Conservation (phyloP, 1,140 invertebrate species). For the Leptopilina boulardi region DNA sequence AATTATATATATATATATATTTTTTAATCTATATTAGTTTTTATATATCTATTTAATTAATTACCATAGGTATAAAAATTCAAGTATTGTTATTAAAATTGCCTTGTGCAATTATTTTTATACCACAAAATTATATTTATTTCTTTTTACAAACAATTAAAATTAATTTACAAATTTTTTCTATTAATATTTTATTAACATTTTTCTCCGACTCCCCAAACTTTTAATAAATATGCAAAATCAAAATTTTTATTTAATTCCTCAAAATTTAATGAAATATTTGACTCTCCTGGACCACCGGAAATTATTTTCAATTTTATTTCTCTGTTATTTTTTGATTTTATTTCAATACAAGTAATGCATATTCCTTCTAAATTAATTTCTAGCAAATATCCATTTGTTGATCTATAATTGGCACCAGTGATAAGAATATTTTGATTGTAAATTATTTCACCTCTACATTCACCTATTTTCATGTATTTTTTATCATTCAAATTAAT, state of each 20-base stretch:
- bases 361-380: slow-evolving; percentile 48
- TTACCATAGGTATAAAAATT: too few relatives aligned
- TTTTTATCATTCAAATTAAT: neutral
- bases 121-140: too few relatives aligned
- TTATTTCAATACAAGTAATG: slow-evolving; percentile 52
- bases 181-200: too few relatives aligned
- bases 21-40: neutral
- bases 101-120: too few relatives aligned
- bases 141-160: too few relatives aligned
- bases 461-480: slow-evolving; percentile 33
- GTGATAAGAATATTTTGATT: slow-evolving; percentile 57
- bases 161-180: neutral
- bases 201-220: slow-evolving; percentile 48
- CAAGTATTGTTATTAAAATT: too few relatives aligned
- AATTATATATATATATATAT: neutral
- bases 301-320: slow-evolving; percentile 29
- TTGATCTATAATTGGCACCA: neutral
- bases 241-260: slow-evolving; percentile 42
- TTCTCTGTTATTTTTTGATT: slow-evolving; percentile 44
- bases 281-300: slow-evolving; percentile 46
- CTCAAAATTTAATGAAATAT: slow-evolving; percentile 44
- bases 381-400: slow-evolving; percentile 38
- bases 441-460: slow-evolving; percentile 49
- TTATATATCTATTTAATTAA: too few relatives aligned
- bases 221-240: slow-evolving; percentile 52